phyloP scores from a whole-genome alignment of 2,888 invertebrate species.

The Eristalinus sepulchralis region DNA sequence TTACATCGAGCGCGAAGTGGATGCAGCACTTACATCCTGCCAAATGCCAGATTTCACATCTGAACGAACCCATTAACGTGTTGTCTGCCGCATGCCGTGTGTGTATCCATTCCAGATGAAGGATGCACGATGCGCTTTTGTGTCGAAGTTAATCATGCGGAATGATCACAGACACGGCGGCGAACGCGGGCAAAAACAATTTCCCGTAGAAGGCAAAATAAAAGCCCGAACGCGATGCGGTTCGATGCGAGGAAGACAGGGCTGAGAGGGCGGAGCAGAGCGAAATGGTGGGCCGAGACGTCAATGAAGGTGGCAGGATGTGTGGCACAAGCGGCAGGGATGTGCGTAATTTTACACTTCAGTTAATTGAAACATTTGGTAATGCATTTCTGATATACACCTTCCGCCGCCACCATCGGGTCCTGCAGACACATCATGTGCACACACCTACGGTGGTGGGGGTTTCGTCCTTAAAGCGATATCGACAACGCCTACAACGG shows the following conservation, averaged over 20 bases:
- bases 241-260: not conserved
- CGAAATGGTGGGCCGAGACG: not conserved
- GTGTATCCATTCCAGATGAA: slow-evolving; percentile 52
- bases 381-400: slow-evolving; percentile 40
- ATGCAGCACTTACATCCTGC: slow-evolving; percentile 52
- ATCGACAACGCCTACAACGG: not conserved
- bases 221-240: not conserved
- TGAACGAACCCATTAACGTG: slow-evolving; percentile 59
- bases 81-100: slow-evolving; percentile 12
- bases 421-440: not conserved
- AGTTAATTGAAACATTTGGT: slow-evolving; percentile 34
- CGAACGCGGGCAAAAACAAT: slow-evolving; percentile 14
- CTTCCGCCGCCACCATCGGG: not conserved
- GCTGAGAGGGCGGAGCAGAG: not conserved
- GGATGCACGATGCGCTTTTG: slow-evolving; percentile 57
- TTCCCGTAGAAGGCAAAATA: slow-evolving; percentile 10
- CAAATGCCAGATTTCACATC: slow-evolving; percentile 67
- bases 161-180: slow-evolving; percentile 41
- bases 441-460: not conserved
- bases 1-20: not conserved
- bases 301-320: slow-evolving; percentile 20
- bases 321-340: slow-evolving; percentile 9
- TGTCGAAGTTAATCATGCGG: slow-evolving; percentile 61
- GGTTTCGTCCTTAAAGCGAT: slow-evolving; percentile 17
- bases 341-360: slow-evolving; percentile 57